Evolutionary conservation across 2,888 invertebrate genomes (phyloP), one percentile per base, ranked within the genome.

Genomic region (Melanostoma scalare): DNA sequence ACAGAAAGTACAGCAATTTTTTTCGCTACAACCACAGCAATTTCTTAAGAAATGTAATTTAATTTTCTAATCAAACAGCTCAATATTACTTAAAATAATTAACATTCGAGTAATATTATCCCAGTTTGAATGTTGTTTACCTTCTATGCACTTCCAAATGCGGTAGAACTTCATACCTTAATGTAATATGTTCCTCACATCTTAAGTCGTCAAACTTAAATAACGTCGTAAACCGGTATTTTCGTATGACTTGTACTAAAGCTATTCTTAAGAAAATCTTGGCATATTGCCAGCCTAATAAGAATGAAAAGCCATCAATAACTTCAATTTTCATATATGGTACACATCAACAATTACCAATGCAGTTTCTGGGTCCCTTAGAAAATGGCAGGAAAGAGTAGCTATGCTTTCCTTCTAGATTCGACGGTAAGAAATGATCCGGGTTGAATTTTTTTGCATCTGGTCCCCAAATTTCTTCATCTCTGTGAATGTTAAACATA

Each of bases 311-410:
- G 9, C 10, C 38, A 33, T 0, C 20, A 20, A 1, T 20, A 20
- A 20, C 20, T 20, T 36, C 10, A 31, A 58, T 31, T 30, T 30
- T 53, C 20, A 33, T 20, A 20, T 20, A 20, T 20, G 20, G 20
- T 20, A 2, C 3, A 52, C 8, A 9, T 20, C 20, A 20, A 20
- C 30, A 31, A 30, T 40, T 78, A 88, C 89, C 89, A 76, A 90
- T 89, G 44, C 90, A 90, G 67, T 89, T 90, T 6, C 90, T 78
- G 9, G 88, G 86, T 3, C 91, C 90, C 63, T 89, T 90, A 6
- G 89, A 88, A 46, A 91, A 91, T 3, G 90, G 91, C 68, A 90
- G 87, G 74, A 86, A 90, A 0, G 89, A 87, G 61, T 88, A 89
- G 0, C 90, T 87, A 85, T 90, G 90, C 6, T 88, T 88, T n/a